Conservation (phyloP, 2,113 vertebrate genomes). For the Alectura lathami region DNA sequence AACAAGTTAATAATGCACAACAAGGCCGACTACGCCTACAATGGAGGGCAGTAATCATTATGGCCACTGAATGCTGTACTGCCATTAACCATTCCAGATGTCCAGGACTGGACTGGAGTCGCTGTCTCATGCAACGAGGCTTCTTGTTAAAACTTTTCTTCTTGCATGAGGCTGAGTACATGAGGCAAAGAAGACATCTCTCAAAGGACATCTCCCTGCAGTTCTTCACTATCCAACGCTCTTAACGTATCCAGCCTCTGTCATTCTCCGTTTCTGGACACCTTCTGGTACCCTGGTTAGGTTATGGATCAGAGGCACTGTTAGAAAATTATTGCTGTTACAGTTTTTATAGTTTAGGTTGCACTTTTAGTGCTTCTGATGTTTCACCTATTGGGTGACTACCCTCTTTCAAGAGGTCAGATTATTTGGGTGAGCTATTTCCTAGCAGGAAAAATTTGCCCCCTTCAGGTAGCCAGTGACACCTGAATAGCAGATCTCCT, state of each 20-base stretch:
- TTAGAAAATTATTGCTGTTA: constrained; percentile 7
- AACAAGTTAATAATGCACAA: constrained; percentile 99
- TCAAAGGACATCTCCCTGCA: constrained; percentile 29
- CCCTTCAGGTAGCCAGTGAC: neutral
- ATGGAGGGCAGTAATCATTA: constrained; percentile 87
- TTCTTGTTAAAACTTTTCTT: constrained; percentile 17
- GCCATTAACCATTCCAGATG: neutral
- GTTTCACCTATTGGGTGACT: neutral
- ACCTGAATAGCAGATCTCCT: neutral
- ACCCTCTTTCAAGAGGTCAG: neutral
- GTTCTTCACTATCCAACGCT: neutral
- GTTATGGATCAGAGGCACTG: constrained; percentile 25
- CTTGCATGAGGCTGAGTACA: neutral
- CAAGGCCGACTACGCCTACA: constrained; percentile 98
- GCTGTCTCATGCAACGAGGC: neutral
- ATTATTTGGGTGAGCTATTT: neutral
- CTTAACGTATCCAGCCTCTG: neutral
- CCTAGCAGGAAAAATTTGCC: neutral
- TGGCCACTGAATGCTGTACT: constrained; percentile 5
- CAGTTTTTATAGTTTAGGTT: constrained; percentile 18
- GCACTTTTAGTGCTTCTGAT: neutral
- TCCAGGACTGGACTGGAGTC: neutral
- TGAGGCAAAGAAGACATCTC: neutral
- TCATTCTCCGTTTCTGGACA: neutral
- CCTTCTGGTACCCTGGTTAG: constrained; percentile 21